phyloP scores from a whole-genome alignment of 2,888 invertebrate genomes.

The Torymus texanus region DNA sequence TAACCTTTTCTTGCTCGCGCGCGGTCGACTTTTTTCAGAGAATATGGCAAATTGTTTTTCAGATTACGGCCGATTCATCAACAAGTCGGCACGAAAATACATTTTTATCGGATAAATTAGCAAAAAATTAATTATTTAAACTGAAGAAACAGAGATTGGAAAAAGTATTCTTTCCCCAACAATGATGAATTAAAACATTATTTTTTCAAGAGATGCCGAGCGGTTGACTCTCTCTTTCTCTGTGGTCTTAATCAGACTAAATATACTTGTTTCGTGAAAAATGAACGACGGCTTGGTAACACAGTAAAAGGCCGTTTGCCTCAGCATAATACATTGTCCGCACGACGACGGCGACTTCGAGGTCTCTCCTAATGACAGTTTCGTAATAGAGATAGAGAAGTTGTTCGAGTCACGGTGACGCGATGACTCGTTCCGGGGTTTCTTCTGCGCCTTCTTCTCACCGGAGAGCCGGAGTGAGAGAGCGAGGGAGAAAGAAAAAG shows the following conservation, averaged over 20 bases:
- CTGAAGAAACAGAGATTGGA: no score
- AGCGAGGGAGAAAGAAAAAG: slow-evolving; percentile 5
- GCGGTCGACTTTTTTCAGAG: no score
- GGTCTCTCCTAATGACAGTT: slow-evolving; percentile 41
- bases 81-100: no score
- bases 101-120: no score
- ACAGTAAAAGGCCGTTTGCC: not conserved
- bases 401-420: slow-evolving; percentile 38
- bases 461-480: not conserved
- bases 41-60: no score
- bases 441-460: not conserved
- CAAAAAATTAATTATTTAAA: no score
- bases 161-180: no score
- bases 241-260: slow-evolving; percentile 25
- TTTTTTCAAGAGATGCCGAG: not conserved
- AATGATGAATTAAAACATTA: slow-evolving; percentile 6
- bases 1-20: slow-evolving; percentile 21
- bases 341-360: no score
- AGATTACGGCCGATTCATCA: no score
- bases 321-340: no score
- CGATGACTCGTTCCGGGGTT: slow-evolving; percentile 34
- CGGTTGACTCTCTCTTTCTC: not conserved
- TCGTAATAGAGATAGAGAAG: slow-evolving; percentile 44
- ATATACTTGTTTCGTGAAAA: slow-evolving; percentile 34
- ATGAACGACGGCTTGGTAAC: slow-evolving; percentile 4